Conservation (phyloP, 92 coral and sea anemone species). For the Epizoanthus ramosus region DNA sequence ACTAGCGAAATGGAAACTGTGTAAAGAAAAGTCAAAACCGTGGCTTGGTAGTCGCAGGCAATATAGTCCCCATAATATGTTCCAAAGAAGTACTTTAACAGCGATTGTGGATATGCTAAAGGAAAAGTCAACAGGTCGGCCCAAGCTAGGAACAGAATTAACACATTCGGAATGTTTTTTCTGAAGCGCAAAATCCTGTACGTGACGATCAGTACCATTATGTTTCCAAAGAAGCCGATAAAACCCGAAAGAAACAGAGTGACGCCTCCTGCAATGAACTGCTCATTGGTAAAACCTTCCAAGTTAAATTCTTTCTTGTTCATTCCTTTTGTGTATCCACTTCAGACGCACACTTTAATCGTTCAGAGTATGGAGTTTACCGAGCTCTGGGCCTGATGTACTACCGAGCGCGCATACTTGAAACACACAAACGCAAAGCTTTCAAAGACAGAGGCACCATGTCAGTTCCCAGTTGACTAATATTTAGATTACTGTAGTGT, state of each 20-base stretch:
- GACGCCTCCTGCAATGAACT: conserved; percentile 85
- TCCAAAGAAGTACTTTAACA: conserved; percentile 82
- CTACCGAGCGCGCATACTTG: too few relatives aligned
- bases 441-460: too few relatives aligned
- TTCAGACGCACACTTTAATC: too few relatives aligned
- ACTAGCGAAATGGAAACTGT: conserved; percentile 78
- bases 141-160: conserved; percentile 87
- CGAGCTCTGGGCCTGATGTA: too few relatives aligned
- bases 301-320: conserved; percentile 80
- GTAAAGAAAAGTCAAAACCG: conserved; percentile 69
- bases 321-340: conserved; percentile 47
- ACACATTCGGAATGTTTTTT: conserved; percentile 82
- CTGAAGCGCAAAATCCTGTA: conserved; percentile 85
- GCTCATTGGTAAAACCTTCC: conserved; percentile 78
- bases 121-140: conserved; percentile 81
- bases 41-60: conserved; percentile 90
- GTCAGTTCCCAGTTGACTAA: too few relatives aligned
- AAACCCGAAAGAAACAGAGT: conserved; percentile 73
- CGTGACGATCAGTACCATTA: conserved; percentile 68
- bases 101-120: conserved; percentile 82
- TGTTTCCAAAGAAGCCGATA: conserved; percentile 80
- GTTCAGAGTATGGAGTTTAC: too few relatives aligned
- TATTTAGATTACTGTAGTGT: too few relatives aligned
- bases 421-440: too few relatives aligned
- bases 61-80: conserved; percentile 76